Evolutionary conservation across 2,888 invertebrate genomes (phyloP).

Genomic region (Stegophylla sp.): DNA sequence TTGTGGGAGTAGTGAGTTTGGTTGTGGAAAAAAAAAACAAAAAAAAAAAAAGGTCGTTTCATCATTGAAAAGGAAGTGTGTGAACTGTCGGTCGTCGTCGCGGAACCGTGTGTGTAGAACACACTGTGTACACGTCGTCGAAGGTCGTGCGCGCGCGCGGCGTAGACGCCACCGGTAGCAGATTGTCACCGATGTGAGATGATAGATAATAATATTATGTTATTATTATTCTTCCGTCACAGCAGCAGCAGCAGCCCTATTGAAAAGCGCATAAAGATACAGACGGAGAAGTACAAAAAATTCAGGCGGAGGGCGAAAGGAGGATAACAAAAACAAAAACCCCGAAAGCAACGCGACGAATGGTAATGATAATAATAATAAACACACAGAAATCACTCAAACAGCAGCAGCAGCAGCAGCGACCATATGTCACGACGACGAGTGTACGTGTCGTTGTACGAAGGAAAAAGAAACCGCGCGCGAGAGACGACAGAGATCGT

Average conservation of each 20-base stretch:
- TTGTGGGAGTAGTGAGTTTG: too few species aligned
- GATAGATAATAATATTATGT: too few species aligned
- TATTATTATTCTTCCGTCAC: constrained; percentile 40
- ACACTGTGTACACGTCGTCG: not conserved
- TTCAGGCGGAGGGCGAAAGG: constrained; percentile 1
- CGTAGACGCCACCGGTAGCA: too few species aligned
- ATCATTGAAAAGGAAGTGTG: not conserved
- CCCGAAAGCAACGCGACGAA: constrained; percentile 22
- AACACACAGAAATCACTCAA: constrained; percentile 49
- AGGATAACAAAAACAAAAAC: constrained; percentile 51
- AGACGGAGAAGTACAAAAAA: too few species aligned
- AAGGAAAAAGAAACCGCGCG: not conserved
- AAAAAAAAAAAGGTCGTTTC: not conserved
- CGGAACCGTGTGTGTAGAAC: not conserved
- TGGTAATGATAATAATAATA: constrained; percentile 38
- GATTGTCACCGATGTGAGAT: constrained; percentile 47
- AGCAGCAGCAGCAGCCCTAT: not conserved
- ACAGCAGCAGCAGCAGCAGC: constrained; percentile 35
- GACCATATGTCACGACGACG: constrained; percentile 48
- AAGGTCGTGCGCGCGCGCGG: too few species aligned
- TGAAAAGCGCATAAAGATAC: not conserved
- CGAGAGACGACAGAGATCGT: constrained; percentile 36
- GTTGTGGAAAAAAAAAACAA: too few species aligned
- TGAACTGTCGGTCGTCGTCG: not conserved
- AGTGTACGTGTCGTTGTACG: not conserved